Conservation (phyloP, 2,888 invertebrate genomes). For the Perdita meconis region DNA sequence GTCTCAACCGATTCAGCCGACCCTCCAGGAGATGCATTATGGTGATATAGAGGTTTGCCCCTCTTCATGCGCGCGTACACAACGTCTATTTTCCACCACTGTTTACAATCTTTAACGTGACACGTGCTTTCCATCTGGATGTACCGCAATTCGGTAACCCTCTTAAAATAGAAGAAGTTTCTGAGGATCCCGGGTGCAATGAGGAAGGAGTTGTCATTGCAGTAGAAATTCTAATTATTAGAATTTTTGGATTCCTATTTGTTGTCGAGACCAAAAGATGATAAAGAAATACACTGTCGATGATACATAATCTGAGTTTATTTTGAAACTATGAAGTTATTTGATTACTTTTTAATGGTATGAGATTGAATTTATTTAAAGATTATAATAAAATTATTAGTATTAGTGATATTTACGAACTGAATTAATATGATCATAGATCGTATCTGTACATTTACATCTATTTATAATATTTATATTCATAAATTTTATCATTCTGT, state of each 20-base stretch:
- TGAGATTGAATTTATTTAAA: too few species aligned
- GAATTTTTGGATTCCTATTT: neutral
- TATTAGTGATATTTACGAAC: too few species aligned
- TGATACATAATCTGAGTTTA: too few species aligned
- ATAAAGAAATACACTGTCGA: too few species aligned
- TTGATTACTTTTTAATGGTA: too few species aligned
- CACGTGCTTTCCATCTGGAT: constrained; percentile 74
- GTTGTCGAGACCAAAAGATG: too few species aligned
- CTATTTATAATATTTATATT: too few species aligned
- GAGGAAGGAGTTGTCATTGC: neutral
- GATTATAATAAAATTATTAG: too few species aligned
- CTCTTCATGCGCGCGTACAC: constrained; percentile 5
- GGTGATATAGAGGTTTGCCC: neutral
- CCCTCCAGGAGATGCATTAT: neutral
- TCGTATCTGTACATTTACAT: too few species aligned
- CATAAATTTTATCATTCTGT: too few species aligned
- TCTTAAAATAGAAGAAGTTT: constrained; percentile 66
- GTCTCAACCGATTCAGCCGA: neutral
- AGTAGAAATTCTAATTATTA: neutral
- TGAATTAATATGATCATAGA: too few species aligned
- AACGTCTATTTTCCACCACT: constrained; percentile 60
- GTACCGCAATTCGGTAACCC: constrained; percentile 46
- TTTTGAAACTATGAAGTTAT: too few species aligned
- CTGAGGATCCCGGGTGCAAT: neutral
- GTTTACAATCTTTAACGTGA: constrained; percentile 57